These are phyloP conservation scores for Mycetomoellerius zeteki DNA, from an alignment of 1,140 invertebrate species.

Conservation along the genomic window DNA sequence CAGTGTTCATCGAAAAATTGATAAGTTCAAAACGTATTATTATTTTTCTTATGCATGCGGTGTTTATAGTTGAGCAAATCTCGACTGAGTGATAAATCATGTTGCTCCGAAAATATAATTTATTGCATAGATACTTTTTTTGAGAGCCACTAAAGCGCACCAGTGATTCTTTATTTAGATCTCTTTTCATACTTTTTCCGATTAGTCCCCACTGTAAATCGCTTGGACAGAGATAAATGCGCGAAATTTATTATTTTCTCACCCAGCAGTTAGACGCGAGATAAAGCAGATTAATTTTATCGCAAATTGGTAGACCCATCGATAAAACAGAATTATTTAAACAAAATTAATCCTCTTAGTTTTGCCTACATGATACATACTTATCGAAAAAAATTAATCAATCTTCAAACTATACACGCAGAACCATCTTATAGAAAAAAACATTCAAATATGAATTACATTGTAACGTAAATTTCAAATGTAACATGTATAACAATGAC, in stretches of 20 bases:
- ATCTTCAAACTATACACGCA: background rate
- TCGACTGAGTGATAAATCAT: conserved; percentile 37
- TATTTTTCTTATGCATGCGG: conserved; percentile 3
- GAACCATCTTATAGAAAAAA: background rate
- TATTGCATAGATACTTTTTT: conserved; percentile 28
- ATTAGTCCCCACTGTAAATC: conserved; percentile 15
- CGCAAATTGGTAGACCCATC: background rate
- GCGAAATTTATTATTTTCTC: conserved; percentile 49
- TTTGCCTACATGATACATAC: background rate
- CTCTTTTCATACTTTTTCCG: conserved; percentile 26
- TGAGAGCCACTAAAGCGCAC: conserved; percentile 4
- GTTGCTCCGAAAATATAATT: conserved; percentile 40
- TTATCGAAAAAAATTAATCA: background rate
- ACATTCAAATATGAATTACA: background rate
- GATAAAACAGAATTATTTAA: conserved; percentile 14
- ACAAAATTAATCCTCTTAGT: conserved; percentile 24
- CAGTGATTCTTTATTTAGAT: conserved; percentile 44
- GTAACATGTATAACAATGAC: background rate
- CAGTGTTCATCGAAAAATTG: background rate
- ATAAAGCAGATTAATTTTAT: conserved; percentile 57
- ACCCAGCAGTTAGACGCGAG: background rate
- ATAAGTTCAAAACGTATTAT: background rate
- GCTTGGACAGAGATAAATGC: conserved; percentile 31
- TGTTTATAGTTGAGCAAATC: background rate
- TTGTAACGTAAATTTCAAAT: conserved; percentile 5